phyloP scores from a whole-genome alignment of 2,888 invertebrate genomes.

The Troides helena region DNA sequence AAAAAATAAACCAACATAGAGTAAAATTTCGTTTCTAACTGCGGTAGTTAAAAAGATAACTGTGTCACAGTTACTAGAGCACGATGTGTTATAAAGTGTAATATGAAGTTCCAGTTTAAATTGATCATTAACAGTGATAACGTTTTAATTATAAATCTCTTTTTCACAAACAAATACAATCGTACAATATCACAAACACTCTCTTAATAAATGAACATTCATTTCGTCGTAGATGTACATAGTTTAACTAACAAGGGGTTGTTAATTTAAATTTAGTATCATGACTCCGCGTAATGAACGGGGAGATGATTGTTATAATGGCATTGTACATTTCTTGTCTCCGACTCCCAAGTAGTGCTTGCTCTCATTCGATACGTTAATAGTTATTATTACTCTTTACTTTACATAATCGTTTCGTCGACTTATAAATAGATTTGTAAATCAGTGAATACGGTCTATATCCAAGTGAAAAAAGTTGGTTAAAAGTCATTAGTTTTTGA shows the following conservation, averaged over 20 bases:
- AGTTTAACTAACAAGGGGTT: slow-evolving; percentile 76
- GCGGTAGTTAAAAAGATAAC: too few relatives aligned
- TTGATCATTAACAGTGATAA: not conserved
- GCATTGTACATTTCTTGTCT: slow-evolving; percentile 60
- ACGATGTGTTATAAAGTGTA: not conserved
- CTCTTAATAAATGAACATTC: slow-evolving; percentile 71
- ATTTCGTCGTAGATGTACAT: slow-evolving; percentile 63
- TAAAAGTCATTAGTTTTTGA: too few relatives aligned
- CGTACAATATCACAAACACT: slow-evolving; percentile 47
- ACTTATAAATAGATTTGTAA: not conserved
- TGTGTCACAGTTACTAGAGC: too few relatives aligned
- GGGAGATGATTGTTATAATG: slow-evolving; percentile 77
- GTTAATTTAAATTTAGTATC: slow-evolving; percentile 80
- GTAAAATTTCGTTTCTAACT: too few relatives aligned
- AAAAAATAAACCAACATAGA: too few relatives aligned
- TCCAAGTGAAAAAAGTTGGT: too few relatives aligned
- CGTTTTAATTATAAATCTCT: not conserved
- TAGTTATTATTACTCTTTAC: not conserved
- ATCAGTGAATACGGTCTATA: not conserved
- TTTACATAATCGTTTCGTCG: not conserved
- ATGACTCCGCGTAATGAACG: slow-evolving; percentile 75
- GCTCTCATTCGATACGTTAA: not conserved
- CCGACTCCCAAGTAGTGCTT: slow-evolving; percentile 37
- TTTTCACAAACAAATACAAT: slow-evolving; percentile 19
- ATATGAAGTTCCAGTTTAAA: not conserved